Percentiles rank a stretch among this genome's conserved stretches.
Conservation (phyloP, 2,888 invertebrate species). For the Pedicia rivosa region DNA sequence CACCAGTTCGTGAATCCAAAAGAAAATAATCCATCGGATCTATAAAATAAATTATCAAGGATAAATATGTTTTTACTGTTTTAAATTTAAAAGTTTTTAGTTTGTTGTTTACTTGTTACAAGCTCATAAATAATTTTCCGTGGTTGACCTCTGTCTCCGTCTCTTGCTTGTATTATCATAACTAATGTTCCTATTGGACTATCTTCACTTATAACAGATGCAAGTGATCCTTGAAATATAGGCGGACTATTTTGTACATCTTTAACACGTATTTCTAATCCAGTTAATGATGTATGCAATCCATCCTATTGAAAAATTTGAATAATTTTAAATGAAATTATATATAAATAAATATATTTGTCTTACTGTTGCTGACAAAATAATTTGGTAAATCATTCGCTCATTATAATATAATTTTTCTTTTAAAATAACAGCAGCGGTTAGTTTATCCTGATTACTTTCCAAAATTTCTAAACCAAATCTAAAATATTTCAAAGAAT, state of each 20-base stretch:
- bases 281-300: constrained; percentile 50
- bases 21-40: constrained; percentile 81
- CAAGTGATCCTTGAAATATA: constrained; percentile 62
- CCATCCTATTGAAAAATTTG: constrained; percentile 67
- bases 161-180: constrained; percentile 62
- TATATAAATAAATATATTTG: constrained; percentile 5
- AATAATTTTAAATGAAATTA: constrained; percentile 8
- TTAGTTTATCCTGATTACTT: constrained; percentile 41
- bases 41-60: constrained; percentile 22
- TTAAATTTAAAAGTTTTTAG: not conserved
- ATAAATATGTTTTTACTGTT: not conserved
- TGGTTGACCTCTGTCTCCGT: constrained; percentile 72
- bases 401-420: constrained; percentile 60
- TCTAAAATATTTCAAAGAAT: constrained; percentile 11
- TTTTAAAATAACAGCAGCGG: constrained; percentile 56
- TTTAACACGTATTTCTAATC: constrained; percentile 60
- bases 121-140: constrained; percentile 63
- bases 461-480: constrained; percentile 23
- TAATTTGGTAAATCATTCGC: constrained; percentile 60
- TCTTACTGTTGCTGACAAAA: constrained; percentile 58
- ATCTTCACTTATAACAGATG: constrained; percentile 65
- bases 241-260: constrained; percentile 83
- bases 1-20: constrained; percentile 61
- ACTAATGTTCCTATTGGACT: constrained; percentile 69
- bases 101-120: constrained; percentile 52